Evolutionary conservation across 2,113 vertebrate genomes (phyloP), one percentile per base, ranked within the genome.

Genomic region (Clupea harengus): DNA sequence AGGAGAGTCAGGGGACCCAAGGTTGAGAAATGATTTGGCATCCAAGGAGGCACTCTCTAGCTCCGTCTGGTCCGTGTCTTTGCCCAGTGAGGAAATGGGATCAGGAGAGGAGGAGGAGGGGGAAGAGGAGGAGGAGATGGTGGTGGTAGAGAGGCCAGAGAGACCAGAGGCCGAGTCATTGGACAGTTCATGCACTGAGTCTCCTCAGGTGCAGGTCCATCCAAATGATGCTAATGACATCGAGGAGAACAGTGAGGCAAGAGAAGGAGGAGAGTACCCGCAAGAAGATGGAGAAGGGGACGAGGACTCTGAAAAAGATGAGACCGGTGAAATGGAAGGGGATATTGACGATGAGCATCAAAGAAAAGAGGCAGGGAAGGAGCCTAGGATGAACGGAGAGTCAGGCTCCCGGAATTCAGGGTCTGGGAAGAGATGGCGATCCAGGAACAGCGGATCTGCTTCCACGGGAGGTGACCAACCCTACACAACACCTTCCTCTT

Each of bases 331-430:
- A 52, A 81, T 83, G 11, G 75, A 86, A 67, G 89, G 78, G 25
- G 28, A 25, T 2, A 84, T 85, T 6, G 87, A 87, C 2, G 85
- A 85, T 17, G n/a, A 44, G 50, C 39, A 32, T 44, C 78, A 85
- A 72, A 5, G 84, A 89, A 84, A 83, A 3, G 92, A 93, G 32
- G 87, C 85, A 0, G 91, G 87, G 0, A 93, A 91, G 64, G 93
- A 94, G 89, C 88, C 89, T 67, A 86, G 91, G 50, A 90, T 92
- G 87, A 92, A 94, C 1, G 93, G 93, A 60, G 93, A 93, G 85
- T 92, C 93, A 6, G 92, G 86, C 13, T 94, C 93, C 89, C 93
- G 92, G 28, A 93, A 54, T 25, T 6, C 88, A 2, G 93, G 94
- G 44, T 6, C 88, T 1, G 93, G 94, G 39, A 92, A 84, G 87